A percentile compares a stretch with the other conserved stretches of the same genome.
These are phyloP conservation scores for Nebria ingens DNA, from an alignment of 1,140 invertebrate species.

Conservation along the genomic window DNA sequence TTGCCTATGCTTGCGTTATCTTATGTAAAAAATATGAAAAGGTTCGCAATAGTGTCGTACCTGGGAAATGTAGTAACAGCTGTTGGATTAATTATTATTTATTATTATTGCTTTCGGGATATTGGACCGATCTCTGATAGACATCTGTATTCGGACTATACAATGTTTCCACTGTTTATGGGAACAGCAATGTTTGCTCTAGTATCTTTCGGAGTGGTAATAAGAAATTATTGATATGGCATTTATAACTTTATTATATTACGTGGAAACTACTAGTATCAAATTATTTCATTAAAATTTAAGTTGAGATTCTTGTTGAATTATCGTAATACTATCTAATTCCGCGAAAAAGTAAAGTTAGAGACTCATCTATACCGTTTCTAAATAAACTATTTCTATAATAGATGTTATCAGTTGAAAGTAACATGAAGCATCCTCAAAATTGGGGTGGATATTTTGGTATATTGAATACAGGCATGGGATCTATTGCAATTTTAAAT, in stretches of 20 bases:
- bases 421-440: not conserved
- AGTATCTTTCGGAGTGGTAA: constrained; percentile 15
- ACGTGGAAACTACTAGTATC: too few species aligned
- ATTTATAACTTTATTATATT: too few species aligned
- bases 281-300: too few species aligned
- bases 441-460: not conserved
- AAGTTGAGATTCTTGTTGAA: too few species aligned
- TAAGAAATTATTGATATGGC: too few species aligned
- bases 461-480: not conserved
- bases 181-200: not conserved
- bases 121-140: constrained; percentile 30
- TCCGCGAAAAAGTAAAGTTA: too few species aligned
- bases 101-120: constrained; percentile 51
- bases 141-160: constrained; percentile 36
- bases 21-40: constrained; percentile 54
- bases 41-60: constrained; percentile 55
- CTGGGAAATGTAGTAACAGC: constrained; percentile 52
- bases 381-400: too few species aligned
- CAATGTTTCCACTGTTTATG: constrained; percentile 49
- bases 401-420: not conserved
- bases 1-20: constrained; percentile 50
- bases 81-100: constrained; percentile 46
- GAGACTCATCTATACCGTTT: too few species aligned
- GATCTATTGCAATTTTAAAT: not conserved
- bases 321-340: too few species aligned